These are phyloP conservation scores for Mamestra configurata DNA, from an alignment of 1,140 invertebrate genomes.

Conservation along the genomic window DNA sequence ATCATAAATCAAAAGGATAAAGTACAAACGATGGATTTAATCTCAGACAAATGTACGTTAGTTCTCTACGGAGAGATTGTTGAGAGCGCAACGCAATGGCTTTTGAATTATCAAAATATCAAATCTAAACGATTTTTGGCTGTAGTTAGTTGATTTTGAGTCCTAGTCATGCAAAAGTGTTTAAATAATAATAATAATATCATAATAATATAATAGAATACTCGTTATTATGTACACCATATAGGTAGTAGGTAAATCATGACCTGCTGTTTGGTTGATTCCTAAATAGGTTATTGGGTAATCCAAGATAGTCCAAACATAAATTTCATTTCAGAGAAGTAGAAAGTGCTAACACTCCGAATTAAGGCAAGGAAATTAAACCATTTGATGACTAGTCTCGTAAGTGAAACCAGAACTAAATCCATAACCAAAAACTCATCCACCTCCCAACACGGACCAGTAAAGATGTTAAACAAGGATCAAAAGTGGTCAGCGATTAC, in stretches of 20 bases:
- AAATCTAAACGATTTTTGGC: neutral
- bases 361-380: slow-evolving; percentile 36
- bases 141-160: too few species aligned
- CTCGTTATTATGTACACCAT: too few species aligned
- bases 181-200: too few species aligned
- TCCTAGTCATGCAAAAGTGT: too few species aligned
- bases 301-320: neutral
- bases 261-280: neutral
- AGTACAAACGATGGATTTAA: slow-evolving; percentile 49
- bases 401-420: slow-evolving; percentile 14
- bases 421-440: slow-evolving; percentile 33
- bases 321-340: slow-evolving; percentile 13
- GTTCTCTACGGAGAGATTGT: slow-evolving; percentile 7
- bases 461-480: slow-evolving; percentile 73
- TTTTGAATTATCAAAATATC: slow-evolving; percentile 15
- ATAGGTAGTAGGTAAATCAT: too few species aligned
- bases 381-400: slow-evolving; percentile 26
- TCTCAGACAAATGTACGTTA: slow-evolving; percentile 39
- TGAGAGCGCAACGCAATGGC: slow-evolving; percentile 16
- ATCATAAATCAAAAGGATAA: slow-evolving; percentile 65
- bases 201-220: too few species aligned
- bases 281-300: slow-evolving; percentile 9
- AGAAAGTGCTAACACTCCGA: slow-evolving; percentile 37
- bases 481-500: slow-evolving; percentile 71
- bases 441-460: slow-evolving; percentile 52